Evolutionary conservation across 35 echinoderm and acorn worm genomes (phyloP).

Genomic region (Amphiura filiformis): DNA sequence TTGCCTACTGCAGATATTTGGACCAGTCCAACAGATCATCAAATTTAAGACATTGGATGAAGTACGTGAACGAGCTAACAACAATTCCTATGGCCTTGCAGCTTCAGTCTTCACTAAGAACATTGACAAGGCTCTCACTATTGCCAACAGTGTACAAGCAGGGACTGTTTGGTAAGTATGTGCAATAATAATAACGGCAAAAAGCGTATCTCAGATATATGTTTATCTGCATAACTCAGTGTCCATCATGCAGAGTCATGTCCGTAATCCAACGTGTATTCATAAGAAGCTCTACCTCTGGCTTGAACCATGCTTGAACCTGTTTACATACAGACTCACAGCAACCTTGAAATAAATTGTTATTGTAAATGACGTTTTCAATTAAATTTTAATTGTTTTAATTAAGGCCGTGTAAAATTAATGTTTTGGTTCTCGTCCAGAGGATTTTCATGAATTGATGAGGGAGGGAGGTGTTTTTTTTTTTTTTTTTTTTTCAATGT

Average conservation of each 20-base stretch:
- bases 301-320: background rate
- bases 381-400: no score
- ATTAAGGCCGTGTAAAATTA: no score
- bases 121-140: conserved; percentile 56
- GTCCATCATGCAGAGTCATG: background rate
- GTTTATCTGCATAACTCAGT: background rate
- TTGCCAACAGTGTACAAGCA: conserved; percentile 33
- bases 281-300: background rate
- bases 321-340: background rate
- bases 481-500: no score
- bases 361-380: no score
- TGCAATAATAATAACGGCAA: no score
- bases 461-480: no score
- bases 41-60: conserved; percentile 67
- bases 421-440: no score
- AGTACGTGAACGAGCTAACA: conserved; percentile 57
- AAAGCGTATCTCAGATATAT: background rate
- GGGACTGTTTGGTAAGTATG: conserved; percentile 31
- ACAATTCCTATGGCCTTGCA: conserved; percentile 55
- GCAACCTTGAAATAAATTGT: no score
- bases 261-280: background rate
- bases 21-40: conserved; percentile 62
- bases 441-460: no score
- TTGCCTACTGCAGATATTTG: conserved; percentile 62
- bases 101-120: conserved; percentile 54